Evolutionary conservation across 1,140 invertebrate genomes (phyloP).

Genomic region (Drosophila orena): DNA sequence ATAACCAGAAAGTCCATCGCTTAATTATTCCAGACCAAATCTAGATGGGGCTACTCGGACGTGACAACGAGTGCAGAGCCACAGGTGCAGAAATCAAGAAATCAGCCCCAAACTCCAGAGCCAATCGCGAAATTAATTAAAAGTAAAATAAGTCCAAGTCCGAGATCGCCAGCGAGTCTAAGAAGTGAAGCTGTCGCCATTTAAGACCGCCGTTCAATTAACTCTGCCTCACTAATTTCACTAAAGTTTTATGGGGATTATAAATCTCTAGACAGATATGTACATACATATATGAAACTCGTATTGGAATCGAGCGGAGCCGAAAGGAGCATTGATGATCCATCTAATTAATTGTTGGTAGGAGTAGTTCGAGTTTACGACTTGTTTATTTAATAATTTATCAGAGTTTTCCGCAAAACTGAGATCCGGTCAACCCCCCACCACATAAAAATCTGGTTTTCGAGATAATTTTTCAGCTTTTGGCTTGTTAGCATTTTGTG

Average conservation of each 20-base stretch:
- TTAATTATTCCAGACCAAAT: conserved; percentile 18
- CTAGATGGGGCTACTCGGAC: conserved; percentile 8
- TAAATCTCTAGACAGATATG: conserved; percentile 33
- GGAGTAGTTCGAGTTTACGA: conserved; percentile 46
- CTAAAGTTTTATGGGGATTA: conserved; percentile 46
- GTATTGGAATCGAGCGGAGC: background rate
- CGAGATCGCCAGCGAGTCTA: conserved; percentile 6
- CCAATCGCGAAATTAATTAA: background rate
- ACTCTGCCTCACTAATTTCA: conserved; percentile 45
- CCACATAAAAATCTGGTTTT: conserved; percentile 37
- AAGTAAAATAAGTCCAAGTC: background rate
- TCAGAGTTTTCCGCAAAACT: conserved; percentile 63
- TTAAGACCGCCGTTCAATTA: conserved; percentile 37
- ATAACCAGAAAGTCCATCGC: no score
- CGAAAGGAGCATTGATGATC: conserved; percentile 3
- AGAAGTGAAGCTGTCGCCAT: conserved; percentile 35
- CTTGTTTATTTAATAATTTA: conserved; percentile 72
- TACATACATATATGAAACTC: conserved; percentile 2
- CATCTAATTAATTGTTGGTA: conserved; percentile 46
- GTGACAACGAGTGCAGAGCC: conserved; percentile 34
- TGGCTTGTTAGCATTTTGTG: conserved; percentile 59
- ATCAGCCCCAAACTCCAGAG: background rate
- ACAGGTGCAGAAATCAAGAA: conserved; percentile 17
- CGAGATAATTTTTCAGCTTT: conserved; percentile 32
- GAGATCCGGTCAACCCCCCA: conserved; percentile 35